These are phyloP conservation scores for Gymnoscopelus braueri DNA, from an alignment of 2,797 vertebrate genomes.

Conservation along the genomic window DNA sequence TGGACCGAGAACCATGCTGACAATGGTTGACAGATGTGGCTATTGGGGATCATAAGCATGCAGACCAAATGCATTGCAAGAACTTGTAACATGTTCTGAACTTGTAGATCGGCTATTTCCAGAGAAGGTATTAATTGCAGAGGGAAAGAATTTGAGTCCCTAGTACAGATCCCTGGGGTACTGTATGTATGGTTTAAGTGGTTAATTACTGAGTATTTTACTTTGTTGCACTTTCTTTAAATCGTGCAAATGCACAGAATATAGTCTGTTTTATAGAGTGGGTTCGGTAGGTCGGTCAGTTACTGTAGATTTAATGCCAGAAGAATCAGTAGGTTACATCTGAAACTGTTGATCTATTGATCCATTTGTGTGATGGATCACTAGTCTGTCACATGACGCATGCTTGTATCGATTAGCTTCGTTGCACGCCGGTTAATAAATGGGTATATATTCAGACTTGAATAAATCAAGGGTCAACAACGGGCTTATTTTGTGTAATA, in stretches of 20 bases:
- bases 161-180: too few species aligned
- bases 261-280: slow-evolving; percentile 2
- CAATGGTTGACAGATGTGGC: slow-evolving; percentile 55
- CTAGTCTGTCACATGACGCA: slow-evolving; percentile 39
- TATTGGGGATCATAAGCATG: slow-evolving; percentile 49
- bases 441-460: slow-evolving; percentile 47
- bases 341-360: slow-evolving; percentile 52
- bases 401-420: slow-evolving; percentile 60
- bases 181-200: too few species aligned
- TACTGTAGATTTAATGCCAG: slow-evolving; percentile 17
- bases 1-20: slow-evolving; percentile 36
- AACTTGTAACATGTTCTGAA: too few species aligned
- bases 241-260: not conserved
- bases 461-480: slow-evolving; percentile 51
- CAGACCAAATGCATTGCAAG: too few species aligned
- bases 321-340: slow-evolving; percentile 16
- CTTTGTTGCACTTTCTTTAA: too few species aligned
- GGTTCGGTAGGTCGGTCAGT: slow-evolving; percentile 8
- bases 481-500: slow-evolving; percentile 22
- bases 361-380: slow-evolving; percentile 57
- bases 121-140: too few species aligned
- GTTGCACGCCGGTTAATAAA: slow-evolving; percentile 50
- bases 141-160: too few species aligned
- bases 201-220: too few species aligned
- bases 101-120: too few species aligned